These are phyloP conservation scores for Eumeta japonica DNA, from an alignment of 1,140 invertebrate species.

Conservation along the genomic window DNA sequence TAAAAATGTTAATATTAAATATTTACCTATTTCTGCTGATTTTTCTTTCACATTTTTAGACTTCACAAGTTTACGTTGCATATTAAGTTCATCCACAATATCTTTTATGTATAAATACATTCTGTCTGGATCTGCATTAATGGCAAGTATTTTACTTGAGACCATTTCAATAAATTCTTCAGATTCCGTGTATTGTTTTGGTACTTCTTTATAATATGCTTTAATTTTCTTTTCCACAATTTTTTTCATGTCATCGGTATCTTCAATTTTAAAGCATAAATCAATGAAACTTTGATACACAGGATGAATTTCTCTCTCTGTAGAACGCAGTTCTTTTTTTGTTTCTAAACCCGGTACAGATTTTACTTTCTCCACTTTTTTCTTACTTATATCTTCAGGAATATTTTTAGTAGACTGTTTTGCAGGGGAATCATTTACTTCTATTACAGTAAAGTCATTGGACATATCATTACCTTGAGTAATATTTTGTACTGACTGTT, in stretches of 20 bases:
- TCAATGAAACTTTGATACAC: slow-evolving; percentile 40
- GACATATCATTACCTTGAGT: no score
- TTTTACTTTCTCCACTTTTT: not conserved
- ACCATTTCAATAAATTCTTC: slow-evolving; percentile 46
- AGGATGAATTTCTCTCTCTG: slow-evolving; percentile 18
- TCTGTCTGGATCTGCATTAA: slow-evolving; percentile 35
- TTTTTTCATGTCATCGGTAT: slow-evolving; percentile 47
- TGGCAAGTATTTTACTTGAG: slow-evolving; percentile 36
- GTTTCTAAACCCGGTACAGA: no score
- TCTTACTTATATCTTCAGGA: not conserved
- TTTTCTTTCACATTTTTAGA: slow-evolving; percentile 11
- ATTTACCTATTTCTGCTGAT: no score
- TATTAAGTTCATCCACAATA: slow-evolving; percentile 49
- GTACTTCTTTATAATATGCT: slow-evolving; percentile 43
- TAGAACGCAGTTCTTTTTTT: not conserved
- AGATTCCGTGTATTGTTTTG: slow-evolving; percentile 43
- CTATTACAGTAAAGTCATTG: no score
- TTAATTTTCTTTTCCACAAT: slow-evolving; percentile 51
- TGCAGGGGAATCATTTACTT: no score
- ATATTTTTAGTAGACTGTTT: no score
- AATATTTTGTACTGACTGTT: no score
- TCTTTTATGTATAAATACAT: slow-evolving; percentile 51
- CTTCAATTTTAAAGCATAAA: slow-evolving; percentile 41
- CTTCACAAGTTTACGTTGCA: slow-evolving; percentile 37
- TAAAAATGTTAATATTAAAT: no score